Evolutionary conservation across 2,113 vertebrate species (phyloP).

Genomic region (Nannobrachium achirus): DNA sequence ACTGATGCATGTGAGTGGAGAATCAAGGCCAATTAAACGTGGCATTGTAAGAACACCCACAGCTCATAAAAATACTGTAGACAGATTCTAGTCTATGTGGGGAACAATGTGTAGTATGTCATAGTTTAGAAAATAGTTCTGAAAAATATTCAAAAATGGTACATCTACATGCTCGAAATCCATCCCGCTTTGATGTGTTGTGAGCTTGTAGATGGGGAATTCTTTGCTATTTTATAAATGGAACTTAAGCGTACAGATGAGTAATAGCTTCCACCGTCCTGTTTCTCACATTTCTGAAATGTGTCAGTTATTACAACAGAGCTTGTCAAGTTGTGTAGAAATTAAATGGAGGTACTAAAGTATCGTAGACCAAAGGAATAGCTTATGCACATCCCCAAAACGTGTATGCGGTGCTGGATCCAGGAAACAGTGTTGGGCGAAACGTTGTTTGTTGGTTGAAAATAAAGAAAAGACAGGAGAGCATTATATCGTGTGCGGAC

Average conservation of each 20-base stretch:
- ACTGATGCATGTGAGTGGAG: slow-evolving; percentile 52
- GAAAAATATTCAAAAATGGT: no score
- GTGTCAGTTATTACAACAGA: not conserved
- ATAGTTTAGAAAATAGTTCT: not conserved
- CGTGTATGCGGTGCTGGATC: no score
- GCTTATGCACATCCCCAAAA: no score
- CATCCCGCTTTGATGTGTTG: no score
- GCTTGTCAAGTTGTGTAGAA: not conserved
- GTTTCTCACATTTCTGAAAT: not conserved
- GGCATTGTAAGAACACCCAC: slow-evolving; percentile 60
- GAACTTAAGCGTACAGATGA: not conserved
- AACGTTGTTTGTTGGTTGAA: no score
- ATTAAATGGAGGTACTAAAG: not conserved
- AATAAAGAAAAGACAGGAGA: no score
- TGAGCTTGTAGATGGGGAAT: no score
- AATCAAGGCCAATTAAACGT: slow-evolving; percentile 41
- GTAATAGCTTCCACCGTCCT: not conserved
- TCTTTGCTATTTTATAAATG: no score
- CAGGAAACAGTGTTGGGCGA: no score
- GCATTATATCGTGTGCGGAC: no score
- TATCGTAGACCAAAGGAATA: no score
- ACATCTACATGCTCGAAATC: no score
- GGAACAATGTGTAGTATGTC: slow-evolving; percentile 12
- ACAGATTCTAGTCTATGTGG: slow-evolving; percentile 18
- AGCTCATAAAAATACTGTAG: slow-evolving; percentile 57